Evolutionary conservation across 2,888 invertebrate species (phyloP).

Genomic region (Macrosoma leucophasiata): DNA sequence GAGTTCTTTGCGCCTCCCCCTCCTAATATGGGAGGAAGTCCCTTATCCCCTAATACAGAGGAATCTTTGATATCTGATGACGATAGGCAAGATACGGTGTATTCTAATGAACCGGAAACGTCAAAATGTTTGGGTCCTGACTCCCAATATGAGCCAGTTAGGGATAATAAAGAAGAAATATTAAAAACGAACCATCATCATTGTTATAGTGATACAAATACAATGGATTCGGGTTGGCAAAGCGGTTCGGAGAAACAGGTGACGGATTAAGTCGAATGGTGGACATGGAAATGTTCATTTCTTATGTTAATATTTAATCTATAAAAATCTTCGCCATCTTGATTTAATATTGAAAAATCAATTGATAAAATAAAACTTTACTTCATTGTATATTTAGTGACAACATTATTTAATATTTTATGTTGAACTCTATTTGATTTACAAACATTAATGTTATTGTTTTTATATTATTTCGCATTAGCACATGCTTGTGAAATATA

Average conservation of each 20-base stretch:
- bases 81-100: slow-evolving; percentile 41
- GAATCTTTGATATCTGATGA: slow-evolving; percentile 58
- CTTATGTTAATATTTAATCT: no score
- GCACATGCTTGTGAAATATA: no score
- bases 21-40: slow-evolving; percentile 41
- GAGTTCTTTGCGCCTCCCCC: slow-evolving; percentile 51
- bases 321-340: no score
- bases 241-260: slow-evolving; percentile 79
- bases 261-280: slow-evolving; percentile 44
- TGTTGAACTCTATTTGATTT: no score
- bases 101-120: slow-evolving; percentile 54
- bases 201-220: slow-evolving; percentile 75
- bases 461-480: no score
- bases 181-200: slow-evolving; percentile 66
- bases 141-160: slow-evolving; percentile 59
- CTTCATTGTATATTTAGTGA: no score
- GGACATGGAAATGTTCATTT: no score
- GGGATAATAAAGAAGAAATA: slow-evolving; percentile 54
- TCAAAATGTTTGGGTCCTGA: slow-evolving; percentile 59
- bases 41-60: slow-evolving; percentile 61
- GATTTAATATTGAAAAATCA: no score
- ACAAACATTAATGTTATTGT: no score
- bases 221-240: slow-evolving; percentile 82
- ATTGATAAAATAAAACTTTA: no score
- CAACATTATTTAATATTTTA: no score